phyloP scores from a whole-genome alignment of 2,797 vertebrate genomes.

The Chlorospingus flavigularis region DNA sequence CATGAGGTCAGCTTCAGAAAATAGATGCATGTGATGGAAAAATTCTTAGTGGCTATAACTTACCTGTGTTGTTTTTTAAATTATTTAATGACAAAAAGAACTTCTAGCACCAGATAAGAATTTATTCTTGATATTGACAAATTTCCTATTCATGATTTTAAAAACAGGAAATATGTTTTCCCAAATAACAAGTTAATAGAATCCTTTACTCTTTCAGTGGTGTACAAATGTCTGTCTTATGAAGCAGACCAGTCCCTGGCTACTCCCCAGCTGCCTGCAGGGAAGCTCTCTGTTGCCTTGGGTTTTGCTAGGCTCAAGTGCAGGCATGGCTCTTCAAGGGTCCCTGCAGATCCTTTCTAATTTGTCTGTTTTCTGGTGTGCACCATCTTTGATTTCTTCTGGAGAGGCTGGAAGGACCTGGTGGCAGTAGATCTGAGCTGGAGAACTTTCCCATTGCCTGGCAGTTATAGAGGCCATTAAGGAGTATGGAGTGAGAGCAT shows the following conservation, averaged over 20 bases:
- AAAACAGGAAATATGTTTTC: background rate
- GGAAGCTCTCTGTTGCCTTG: background rate
- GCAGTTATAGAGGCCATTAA: background rate
- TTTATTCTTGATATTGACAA: background rate
- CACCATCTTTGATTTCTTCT: background rate
- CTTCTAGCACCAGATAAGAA: background rate
- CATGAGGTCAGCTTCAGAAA: background rate
- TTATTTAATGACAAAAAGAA: background rate
- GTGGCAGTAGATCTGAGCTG: background rate
- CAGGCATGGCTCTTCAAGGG: background rate
- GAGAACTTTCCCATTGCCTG: background rate
- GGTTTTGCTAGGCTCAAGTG: background rate
- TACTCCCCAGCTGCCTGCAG: background rate
- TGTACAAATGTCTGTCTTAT: background rate
- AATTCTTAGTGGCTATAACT: background rate
- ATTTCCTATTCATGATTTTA: background rate
- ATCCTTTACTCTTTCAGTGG: background rate
- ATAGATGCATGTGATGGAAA: background rate
- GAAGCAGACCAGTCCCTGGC: background rate
- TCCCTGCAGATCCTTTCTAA: background rate
- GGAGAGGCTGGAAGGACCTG: background rate
- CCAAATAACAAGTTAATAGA: background rate
- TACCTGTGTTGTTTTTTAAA: background rate
- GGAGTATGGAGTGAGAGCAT: background rate
- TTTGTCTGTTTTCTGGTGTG: background rate